phyloP scores from a whole-genome alignment of 2,797 vertebrate genomes.

The Danio tinwini region DNA sequence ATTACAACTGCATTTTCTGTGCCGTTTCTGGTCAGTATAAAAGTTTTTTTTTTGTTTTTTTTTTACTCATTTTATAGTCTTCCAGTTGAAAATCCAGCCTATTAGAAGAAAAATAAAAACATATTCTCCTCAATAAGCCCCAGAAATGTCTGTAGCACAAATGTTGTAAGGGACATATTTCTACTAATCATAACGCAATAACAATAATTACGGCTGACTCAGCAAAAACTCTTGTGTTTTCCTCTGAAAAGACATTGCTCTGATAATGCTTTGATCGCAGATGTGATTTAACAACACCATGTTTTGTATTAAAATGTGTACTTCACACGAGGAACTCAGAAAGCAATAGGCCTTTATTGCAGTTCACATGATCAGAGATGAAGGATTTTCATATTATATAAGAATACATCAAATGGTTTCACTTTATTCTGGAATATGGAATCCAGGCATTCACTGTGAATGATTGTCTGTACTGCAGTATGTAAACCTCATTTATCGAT shows the following conservation, averaged over 20 bases:
- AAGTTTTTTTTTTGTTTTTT: background rate
- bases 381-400: too few species aligned
- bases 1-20: background rate
- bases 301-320: background rate
- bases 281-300: background rate
- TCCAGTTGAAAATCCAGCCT: background rate
- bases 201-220: background rate
- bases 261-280: background rate
- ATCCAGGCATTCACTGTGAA: slow-evolving; percentile 66
- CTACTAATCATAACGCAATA: background rate
- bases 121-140: background rate
- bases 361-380: background rate
- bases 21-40: background rate
- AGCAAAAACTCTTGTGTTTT: background rate
- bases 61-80: background rate
- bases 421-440: slow-evolving; percentile 53
- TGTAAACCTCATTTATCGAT: background rate
- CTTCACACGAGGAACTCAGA: background rate
- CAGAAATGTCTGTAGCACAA: background rate
- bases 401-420: slow-evolving; percentile 65
- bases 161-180: background rate
- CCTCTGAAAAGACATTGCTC: background rate
- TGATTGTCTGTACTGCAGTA: background rate
- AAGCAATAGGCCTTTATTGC: background rate
- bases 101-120: background rate